phyloP scores from a whole-genome alignment of 2,888 invertebrate genomes.

The Drosophila neonasuta region DNA sequence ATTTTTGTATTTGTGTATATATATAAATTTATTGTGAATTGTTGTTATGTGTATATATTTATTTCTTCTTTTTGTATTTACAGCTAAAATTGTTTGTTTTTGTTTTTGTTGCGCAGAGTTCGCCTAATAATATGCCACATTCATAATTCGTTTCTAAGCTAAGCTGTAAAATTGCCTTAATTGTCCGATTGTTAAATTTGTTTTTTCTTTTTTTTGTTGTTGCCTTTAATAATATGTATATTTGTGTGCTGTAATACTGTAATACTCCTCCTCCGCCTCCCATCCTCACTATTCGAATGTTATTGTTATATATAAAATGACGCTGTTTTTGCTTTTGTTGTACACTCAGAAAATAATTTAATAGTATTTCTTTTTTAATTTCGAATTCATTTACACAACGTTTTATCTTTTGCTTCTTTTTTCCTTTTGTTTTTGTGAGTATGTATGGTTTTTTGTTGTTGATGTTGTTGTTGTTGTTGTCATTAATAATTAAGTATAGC shows the following conservation, averaged over 20 bases:
- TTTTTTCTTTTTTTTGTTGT: conserved; percentile 13
- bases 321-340: conserved; percentile 26
- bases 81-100: conserved; percentile 42
- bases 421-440: conserved; percentile 42
- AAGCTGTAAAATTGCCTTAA: conserved; percentile 58
- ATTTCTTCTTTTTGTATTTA: conserved; percentile 43
- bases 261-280: not conserved
- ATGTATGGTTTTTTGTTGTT: conserved; percentile 32
- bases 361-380: conserved; percentile 26
- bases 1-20: conserved; percentile 30
- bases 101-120: conserved; percentile 16
- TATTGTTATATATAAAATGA: conserved; percentile 31
- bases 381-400: conserved; percentile 57
- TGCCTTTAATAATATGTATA: conserved; percentile 9
- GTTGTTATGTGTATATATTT: conserved; percentile 26
- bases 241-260: conserved; percentile 48
- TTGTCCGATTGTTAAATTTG: conserved; percentile 25
- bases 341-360: conserved; percentile 66
- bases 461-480: not conserved
- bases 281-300: not conserved
- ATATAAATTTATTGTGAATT: conserved; percentile 36
- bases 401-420: conserved; percentile 2
- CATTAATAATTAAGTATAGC: conserved; percentile 17
- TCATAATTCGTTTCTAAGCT: conserved; percentile 41
- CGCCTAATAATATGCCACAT: conserved; percentile 55